phyloP scores from a whole-genome alignment of 1,140 invertebrate species.

The Ladona fulva region DNA sequence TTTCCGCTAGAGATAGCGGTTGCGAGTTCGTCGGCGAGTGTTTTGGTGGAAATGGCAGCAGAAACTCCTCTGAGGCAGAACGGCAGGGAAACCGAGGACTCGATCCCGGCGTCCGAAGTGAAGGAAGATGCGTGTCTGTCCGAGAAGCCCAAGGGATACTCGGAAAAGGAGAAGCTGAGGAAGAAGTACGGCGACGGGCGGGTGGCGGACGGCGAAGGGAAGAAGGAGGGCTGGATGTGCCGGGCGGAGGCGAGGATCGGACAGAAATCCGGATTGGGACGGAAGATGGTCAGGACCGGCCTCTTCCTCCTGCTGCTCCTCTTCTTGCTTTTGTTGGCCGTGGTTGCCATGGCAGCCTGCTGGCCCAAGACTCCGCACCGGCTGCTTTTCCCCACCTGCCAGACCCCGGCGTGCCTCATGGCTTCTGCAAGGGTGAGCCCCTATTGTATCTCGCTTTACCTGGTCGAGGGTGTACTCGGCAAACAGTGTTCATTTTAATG shows the following conservation, averaged over 20 bases:
- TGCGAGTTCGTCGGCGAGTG: no score
- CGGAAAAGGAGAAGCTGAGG: not conserved
- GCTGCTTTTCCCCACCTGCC: constrained; percentile 29
- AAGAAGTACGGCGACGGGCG: not conserved
- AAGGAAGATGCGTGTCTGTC: not conserved
- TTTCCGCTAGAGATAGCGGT: no score
- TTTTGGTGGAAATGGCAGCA: not conserved
- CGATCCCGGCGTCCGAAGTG: not conserved
- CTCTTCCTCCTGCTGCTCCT: constrained; percentile 29
- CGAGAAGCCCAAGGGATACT: not conserved
- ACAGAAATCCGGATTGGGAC: constrained; percentile 29
- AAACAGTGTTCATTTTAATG: no score
- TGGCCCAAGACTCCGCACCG: constrained; percentile 32
- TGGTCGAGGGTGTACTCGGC: no score
- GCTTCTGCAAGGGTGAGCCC: constrained; percentile 31
- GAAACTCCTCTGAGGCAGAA: not conserved
- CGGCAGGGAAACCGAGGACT: not conserved
- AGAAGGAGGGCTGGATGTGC: not conserved
- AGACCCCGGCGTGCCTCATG: constrained; percentile 28
- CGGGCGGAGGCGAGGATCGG: constrained; percentile 24
- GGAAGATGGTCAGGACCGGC: constrained; percentile 25
- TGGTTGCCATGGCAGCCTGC: constrained; percentile 30
- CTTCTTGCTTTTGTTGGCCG: constrained; percentile 29
- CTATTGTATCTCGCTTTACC: not conserved
- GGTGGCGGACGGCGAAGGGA: not conserved